phyloP scores from a whole-genome alignment of 2,113 vertebrate genomes.

The Seriola dumerili region DNA sequence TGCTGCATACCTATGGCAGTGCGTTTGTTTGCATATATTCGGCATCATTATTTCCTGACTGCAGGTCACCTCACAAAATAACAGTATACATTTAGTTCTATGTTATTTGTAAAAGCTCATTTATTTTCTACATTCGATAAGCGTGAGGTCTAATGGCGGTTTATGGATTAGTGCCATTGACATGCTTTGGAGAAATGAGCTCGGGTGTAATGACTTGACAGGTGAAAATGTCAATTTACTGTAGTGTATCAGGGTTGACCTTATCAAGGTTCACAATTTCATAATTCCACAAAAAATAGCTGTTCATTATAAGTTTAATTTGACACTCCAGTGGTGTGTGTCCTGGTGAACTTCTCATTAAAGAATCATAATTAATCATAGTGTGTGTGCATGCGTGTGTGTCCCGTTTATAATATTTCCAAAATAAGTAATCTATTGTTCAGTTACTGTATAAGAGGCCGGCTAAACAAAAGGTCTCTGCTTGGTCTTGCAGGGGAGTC shows the following conservation, averaged over 20 bases:
- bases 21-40: constrained; percentile 29
- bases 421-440: constrained; percentile 37
- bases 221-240: constrained; percentile 61
- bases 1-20: neutral
- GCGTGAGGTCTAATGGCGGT: constrained; percentile 34
- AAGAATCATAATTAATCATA: constrained; percentile 72
- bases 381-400: constrained; percentile 1
- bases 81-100: constrained; percentile 8
- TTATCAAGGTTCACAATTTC: constrained; percentile 63
- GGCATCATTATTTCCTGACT: constrained; percentile 33
- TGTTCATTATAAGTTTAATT: constrained; percentile 77
- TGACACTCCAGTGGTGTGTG: constrained; percentile 78
- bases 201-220: constrained; percentile 40
- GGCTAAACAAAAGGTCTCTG: constrained; percentile 31
- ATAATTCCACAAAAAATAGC: constrained; percentile 66
- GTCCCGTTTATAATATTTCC: constrained; percentile 24
- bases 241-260: constrained; percentile 54
- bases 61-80: constrained; percentile 15
- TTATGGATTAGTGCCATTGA: constrained; percentile 25
- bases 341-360: constrained; percentile 74
- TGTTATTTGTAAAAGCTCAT: constrained; percentile 52
- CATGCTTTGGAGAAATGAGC: constrained; percentile 49
- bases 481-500: neutral
- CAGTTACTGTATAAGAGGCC: neutral
- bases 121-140: constrained; percentile 32